Evolutionary conservation across 2,113 vertebrate species (phyloP).

Genomic region (Cyprinus carpio): DNA sequence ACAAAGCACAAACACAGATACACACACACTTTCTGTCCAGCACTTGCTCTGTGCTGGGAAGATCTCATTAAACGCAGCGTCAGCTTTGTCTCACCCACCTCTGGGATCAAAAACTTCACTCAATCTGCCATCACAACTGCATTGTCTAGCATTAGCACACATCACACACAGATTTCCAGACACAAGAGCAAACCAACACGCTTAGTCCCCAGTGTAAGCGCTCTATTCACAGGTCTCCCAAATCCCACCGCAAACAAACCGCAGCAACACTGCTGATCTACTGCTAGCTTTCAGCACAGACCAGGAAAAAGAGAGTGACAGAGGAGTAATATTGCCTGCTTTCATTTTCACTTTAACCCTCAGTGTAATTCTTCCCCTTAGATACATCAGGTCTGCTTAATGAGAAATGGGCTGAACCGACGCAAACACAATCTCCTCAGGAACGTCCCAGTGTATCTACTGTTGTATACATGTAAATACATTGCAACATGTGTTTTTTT

Average conservation of each 20-base stretch:
- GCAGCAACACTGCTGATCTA: conserved; percentile 53
- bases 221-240: conserved; percentile 58
- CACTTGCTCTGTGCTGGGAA: conserved; percentile 27
- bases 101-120: conserved; percentile 48
- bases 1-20: conserved; percentile 34
- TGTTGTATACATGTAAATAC: neutral
- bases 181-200: conserved; percentile 55
- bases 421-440: neutral
- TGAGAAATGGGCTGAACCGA: conserved; percentile 10
- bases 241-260: conserved; percentile 55
- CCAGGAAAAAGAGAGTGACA: conserved; percentile 16
- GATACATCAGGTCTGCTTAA: conserved; percentile 33
- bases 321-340: conserved; percentile 3
- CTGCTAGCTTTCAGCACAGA: conserved; percentile 47
- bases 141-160: conserved; percentile 34
- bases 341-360: conserved; percentile 30
- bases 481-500: too few relatives aligned
- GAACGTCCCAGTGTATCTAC: conserved; percentile 3
- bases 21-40: conserved; percentile 16
- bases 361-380: conserved; percentile 24
- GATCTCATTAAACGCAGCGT: conserved; percentile 53
- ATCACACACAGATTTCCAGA: conserved; percentile 43
- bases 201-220: conserved; percentile 51
- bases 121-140: conserved; percentile 54
- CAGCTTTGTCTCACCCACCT: conserved; percentile 43